These are phyloP conservation scores for Chaetops frenatus DNA, from an alignment of 2,113 vertebrate genomes.

Conservation along the genomic window DNA sequence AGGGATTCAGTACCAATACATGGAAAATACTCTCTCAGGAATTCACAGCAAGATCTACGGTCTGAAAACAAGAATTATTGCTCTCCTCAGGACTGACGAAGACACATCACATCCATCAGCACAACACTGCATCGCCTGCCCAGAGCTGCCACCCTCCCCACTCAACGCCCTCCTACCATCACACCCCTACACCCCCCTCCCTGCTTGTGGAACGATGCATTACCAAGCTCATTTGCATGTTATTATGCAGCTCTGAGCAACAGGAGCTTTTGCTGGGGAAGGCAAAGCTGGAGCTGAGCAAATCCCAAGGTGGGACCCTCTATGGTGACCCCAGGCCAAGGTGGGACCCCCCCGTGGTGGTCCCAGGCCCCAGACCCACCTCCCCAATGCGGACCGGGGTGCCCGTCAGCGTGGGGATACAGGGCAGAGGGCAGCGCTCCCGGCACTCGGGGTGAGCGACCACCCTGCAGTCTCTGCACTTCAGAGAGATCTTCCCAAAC, in stretches of 20 bases:
- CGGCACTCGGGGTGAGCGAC: conserved; percentile 91
- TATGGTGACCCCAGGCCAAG: not conserved
- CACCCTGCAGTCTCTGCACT: conserved; percentile 91
- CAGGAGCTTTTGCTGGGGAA: not conserved
- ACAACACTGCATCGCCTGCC: not conserved
- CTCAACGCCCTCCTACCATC: not conserved
- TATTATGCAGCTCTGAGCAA: not conserved
- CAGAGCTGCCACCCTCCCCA: not conserved
- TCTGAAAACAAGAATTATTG: not conserved
- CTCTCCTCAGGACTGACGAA: not conserved
- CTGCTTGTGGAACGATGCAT: not conserved
- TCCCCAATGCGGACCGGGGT: conserved; percentile 87
- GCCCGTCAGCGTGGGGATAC: conserved; percentile 81
- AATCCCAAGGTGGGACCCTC: accelerated
- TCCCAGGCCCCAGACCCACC: conserved; percentile 56
- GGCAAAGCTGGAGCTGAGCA: not conserved
- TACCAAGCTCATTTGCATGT: not conserved
- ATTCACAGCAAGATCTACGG: not conserved
- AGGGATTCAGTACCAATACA: not conserved
- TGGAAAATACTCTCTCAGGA: not conserved
- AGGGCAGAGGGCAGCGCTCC: conserved; percentile 92
- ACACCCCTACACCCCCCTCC: not conserved
- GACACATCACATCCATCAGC: not conserved
- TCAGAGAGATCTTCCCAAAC: conserved; percentile 92
- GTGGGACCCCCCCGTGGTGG: accelerated